Base-by-base conservation (phyloP, 2,113 vertebrate species). In the Spilogale gracilis region DNA sequence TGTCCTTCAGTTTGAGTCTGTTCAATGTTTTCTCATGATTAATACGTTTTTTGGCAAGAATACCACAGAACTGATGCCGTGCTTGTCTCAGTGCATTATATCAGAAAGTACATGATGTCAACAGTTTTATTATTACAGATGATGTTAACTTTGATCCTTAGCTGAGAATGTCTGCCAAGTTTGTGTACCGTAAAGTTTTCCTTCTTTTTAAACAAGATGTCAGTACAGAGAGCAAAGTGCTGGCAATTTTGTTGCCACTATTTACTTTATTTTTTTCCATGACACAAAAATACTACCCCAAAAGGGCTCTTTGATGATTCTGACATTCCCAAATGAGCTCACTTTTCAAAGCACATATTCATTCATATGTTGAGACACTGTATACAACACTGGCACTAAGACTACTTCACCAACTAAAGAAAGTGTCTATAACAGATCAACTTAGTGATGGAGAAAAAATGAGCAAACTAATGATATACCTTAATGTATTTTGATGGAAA, bases 211-310 rank as follows among this genome's bases (percentile, higher is more conserved):
- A 88, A 63, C 43, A 96, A 88, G 48, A 60, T 38, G 27, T 27
- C 87, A 79, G 30, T 4, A 17, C 43, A 89, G 63, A 97, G 73
- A 91, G 85, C 65, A 92, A 96, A 93, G 30, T 27, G 6, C 63
- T 88, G 61, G 9, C 80, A 89, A 89, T 13, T 50, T 95, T 60
- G 38, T 63, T 71, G 43, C 32, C 76, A 90, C 27, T 80, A 85
- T 82, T 96, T 96, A 96, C 60, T 90, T 86, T n/a, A 91, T 81
- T 89, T 38, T 69, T 94, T 80, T 74, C 65, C 23, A 18, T 76
- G 52, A 86, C 2, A 3, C 71, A 93, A 93, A 98, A 90, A 89
- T 52, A 92, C 38, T 61, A 14, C 14, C 23, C 27, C 48, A 67
- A 56, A 27, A 76, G 32, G 58, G 73, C 21, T 78, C 71, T 85